phyloP scores from a whole-genome alignment of 35 echinoderm and acorn worm genomes.

The Eucidaris tribuloides region DNA sequence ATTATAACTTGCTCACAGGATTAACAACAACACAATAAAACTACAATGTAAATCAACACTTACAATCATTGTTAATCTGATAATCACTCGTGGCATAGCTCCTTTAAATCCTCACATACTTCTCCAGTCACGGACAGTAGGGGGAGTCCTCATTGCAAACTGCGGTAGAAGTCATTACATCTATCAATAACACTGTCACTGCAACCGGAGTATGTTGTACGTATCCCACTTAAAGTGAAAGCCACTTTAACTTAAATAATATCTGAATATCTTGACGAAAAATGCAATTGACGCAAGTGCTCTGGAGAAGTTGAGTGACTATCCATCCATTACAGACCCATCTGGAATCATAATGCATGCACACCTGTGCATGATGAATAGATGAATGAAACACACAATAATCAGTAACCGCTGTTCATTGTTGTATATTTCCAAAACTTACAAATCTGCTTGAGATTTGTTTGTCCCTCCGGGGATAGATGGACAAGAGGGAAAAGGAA shows the following conservation, averaged over 20 bases:
- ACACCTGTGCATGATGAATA: neutral
- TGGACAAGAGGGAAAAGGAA: neutral
- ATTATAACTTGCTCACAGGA: neutral
- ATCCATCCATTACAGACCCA: no score
- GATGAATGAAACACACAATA: neutral
- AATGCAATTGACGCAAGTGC: neutral
- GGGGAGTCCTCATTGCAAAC: neutral
- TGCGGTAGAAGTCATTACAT: no score
- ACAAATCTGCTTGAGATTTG: neutral
- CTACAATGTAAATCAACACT: neutral
- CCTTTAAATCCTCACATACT: neutral
- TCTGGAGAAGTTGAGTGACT: neutral
- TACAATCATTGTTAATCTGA: constrained; percentile 11
- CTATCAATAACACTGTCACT: neutral
- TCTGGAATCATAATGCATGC: neutral
- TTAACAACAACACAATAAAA: neutral
- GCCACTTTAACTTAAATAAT: no score
- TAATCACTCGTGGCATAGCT: neutral
- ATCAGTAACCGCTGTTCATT: neutral
- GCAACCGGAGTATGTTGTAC: neutral
- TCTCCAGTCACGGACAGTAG: neutral
- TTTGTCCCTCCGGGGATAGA: neutral
- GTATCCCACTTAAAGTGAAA: neutral
- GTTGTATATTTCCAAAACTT: neutral
- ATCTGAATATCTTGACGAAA: neutral